phyloP scores from a whole-genome alignment of 2,797 vertebrate genomes.

The Intellagama lesueurii region DNA sequence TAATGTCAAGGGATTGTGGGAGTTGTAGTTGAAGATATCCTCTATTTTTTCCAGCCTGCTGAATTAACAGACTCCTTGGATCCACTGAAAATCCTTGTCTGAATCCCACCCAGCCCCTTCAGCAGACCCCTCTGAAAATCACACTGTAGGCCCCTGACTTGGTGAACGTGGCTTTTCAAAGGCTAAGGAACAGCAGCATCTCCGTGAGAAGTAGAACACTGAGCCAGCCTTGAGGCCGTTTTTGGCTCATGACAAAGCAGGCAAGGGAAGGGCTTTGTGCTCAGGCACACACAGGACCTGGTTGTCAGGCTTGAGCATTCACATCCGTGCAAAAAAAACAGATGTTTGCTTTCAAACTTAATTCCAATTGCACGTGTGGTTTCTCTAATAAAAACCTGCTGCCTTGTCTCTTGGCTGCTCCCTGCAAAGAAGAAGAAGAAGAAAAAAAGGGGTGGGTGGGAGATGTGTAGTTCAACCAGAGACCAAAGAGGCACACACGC shows the following conservation, averaged over 20 bases:
- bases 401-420: conserved; percentile 19
- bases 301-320: not conserved
- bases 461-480: not conserved
- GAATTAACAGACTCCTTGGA: not conserved
- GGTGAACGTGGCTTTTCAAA: not conserved
- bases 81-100: not conserved
- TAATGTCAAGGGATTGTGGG: no score
- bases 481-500: not conserved
- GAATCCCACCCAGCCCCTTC: not conserved
- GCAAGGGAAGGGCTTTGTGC: not conserved
- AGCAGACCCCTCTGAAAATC: not conserved
- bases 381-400: conserved; percentile 36
- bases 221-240: not conserved
- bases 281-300: not conserved
- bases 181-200: not conserved
- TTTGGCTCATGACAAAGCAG: not conserved
- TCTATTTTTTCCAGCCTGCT: not conserved
- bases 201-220: not conserved
- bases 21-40: no score
- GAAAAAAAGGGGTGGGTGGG: no score
- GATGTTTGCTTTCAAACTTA: conserved; percentile 22
- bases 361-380: conserved; percentile 33
- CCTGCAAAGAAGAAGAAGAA: no score
- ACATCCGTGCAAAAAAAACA: not conserved
- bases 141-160: not conserved